These are phyloP conservation scores for Poecilia wingei DNA, from an alignment of 2,797 vertebrate genomes.

Conservation along the genomic window DNA sequence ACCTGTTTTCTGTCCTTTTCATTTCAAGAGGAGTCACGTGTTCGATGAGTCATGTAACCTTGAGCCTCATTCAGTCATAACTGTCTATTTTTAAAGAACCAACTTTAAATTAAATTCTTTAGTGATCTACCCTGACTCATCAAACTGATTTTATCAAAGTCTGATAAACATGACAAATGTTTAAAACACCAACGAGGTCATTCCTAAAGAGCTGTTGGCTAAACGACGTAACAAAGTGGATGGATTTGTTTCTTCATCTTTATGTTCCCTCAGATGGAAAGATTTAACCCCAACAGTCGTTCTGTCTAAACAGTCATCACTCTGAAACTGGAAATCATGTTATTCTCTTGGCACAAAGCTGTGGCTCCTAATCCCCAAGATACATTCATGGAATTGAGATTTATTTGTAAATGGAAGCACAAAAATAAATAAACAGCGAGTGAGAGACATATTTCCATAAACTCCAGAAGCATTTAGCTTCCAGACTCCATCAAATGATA, in stretches of 20 bases:
- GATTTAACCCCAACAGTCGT: not conserved
- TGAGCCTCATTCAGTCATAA: not conserved
- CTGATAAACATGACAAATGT: not conserved
- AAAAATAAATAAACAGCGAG: not conserved
- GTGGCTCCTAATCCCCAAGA: too few relatives aligned
- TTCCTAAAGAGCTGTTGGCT: not conserved
- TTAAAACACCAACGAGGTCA: not conserved
- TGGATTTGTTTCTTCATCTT: not conserved
- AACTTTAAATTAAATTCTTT: not conserved
- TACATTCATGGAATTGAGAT: too few relatives aligned
- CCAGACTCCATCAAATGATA: not conserved
- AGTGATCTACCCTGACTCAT: too few relatives aligned
- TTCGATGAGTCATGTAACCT: not conserved
- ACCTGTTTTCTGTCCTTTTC: not conserved
- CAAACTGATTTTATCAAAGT: too few relatives aligned
- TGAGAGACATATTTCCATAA: not conserved
- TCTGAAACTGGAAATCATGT: not conserved
- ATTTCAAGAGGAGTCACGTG: not conserved
- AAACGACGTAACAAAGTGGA: not conserved
- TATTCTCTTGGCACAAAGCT: too few relatives aligned
- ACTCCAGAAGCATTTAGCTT: not conserved
- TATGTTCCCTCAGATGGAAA: not conserved
- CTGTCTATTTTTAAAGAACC: not conserved
- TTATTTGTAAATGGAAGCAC: too few relatives aligned
- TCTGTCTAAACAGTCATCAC: not conserved